phyloP scores from a whole-genome alignment of 2,113 vertebrate species.

The Phoxinus phoxinus region DNA sequence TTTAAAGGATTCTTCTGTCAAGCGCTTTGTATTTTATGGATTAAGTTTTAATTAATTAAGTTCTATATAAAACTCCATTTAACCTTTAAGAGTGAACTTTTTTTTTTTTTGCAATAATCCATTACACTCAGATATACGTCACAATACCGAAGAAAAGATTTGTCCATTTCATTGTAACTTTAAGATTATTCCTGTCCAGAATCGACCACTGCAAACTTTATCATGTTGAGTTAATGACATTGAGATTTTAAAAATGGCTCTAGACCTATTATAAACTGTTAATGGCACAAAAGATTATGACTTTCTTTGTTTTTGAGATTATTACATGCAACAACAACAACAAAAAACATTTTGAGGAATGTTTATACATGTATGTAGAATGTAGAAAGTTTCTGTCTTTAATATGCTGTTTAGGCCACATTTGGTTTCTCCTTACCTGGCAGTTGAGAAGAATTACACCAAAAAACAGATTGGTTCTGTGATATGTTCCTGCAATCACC shows the following conservation, averaged over 20 bases:
- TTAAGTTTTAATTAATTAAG: too few species aligned
- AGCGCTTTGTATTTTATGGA: too few species aligned
- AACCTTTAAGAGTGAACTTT: too few species aligned
- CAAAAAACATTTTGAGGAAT: not conserved
- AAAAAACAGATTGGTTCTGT: not conserved
- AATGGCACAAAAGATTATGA: too few species aligned
- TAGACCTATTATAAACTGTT: too few species aligned
- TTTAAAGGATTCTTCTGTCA: too few species aligned
- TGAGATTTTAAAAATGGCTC: not conserved
- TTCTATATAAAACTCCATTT: too few species aligned
- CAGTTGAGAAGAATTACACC: not conserved
- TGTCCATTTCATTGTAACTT: too few species aligned
- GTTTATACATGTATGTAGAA: not conserved
- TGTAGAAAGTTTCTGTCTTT: not conserved
- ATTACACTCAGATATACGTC: too few species aligned
- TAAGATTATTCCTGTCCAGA: not conserved
- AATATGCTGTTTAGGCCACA: not conserved
- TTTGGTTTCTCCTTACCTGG: not conserved
- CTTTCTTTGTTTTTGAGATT: not conserved
- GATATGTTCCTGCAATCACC: rapidly evolving
- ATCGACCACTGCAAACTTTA: not conserved
- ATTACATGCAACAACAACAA: not conserved
- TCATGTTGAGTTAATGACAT: not conserved
- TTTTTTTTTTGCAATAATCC: too few species aligned
- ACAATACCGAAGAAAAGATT: too few species aligned